Conservation (phyloP, 1,140 invertebrate species). For the Tetragonula clypearis region DNA sequence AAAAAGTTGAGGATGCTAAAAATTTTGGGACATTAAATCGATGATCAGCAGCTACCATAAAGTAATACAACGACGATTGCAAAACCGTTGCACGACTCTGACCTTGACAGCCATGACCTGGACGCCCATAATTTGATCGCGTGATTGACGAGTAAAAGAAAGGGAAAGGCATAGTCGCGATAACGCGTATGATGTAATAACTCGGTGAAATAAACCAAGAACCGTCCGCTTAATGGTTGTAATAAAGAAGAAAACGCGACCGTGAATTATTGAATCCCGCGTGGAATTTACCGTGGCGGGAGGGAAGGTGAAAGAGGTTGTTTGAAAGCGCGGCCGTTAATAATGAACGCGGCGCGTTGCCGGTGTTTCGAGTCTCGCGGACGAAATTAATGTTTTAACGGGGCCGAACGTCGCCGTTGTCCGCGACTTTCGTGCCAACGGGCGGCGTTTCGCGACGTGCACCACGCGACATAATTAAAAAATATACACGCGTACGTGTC, state of each 20-base stretch:
- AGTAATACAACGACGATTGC: no score
- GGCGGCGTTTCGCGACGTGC: background rate
- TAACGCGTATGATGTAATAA: conserved; percentile 7
- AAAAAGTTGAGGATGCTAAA: no score
- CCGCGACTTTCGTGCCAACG: background rate
- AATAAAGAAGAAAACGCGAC: conserved; percentile 26
- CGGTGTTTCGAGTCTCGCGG: conserved; percentile 25
- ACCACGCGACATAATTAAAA: conserved; percentile 12
- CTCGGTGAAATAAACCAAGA: background rate
- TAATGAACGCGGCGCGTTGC: conserved; percentile 36
- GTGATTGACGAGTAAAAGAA: background rate
- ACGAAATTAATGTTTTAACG: conserved; percentile 43
- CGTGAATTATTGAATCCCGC: conserved; percentile 30
- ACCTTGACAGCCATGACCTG: no score
- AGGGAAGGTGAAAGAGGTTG: conserved; percentile 1
- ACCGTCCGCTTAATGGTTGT: conserved; percentile 14
- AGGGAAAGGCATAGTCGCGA: background rate
- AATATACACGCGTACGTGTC: background rate
- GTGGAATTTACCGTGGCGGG: background rate
- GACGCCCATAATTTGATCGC: background rate
- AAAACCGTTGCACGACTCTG: no score
- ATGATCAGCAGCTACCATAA: no score
- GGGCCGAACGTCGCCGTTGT: background rate
- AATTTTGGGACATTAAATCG: no score
- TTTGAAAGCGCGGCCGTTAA: conserved; percentile 25